Base-by-base conservation (phyloP, 2,113 vertebrate genomes). In the Dunckerocampus dactyliophorus region DNA sequence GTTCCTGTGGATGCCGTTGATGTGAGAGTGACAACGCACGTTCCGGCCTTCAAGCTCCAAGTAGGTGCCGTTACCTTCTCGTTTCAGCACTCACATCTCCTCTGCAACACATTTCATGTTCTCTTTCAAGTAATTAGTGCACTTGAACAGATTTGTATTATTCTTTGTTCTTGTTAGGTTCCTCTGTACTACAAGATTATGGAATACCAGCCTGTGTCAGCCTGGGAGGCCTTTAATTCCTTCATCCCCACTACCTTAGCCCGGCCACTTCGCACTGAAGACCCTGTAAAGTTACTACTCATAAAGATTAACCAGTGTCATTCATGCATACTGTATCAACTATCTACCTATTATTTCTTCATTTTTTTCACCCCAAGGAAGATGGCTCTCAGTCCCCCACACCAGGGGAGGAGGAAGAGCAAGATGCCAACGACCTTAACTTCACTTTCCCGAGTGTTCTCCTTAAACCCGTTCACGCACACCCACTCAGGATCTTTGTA, bases 401-500 rank as follows among this genome's bases (percentile, higher is more conserved):
- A 17, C 8, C 14, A 1, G 46, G 3, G 34, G 39, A 60, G 37
- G 58, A 37, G 50, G 31, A 24, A 21, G 31, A 51, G 20, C 55
- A 60, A 42, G 21, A 37, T n/a, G 12, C 14, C n/a, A 20, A 5
- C 10, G 7, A 17, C 42, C 76, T 94, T 66, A 89, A 81, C n/a
- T 90, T 95, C 77, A 80, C 50, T 2, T 87, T 90, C 15, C 94
- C 95, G 0, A 78, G 83, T 42, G 74, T 71, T 62, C 79, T 98
- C 47, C 73, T 92, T 14, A 63, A 17, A 20, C 86, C 91, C 12
- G 6, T 13, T 43, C 73, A 53, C 62, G 75, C 83, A 37, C 89
- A 92, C 59, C 92, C 93, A 0, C 89, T 95, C 46, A 84, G 91
- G 46, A 88, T 98, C 74, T 97, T 98, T 86, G 96, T 99, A 88